Evolutionary conservation across 2,888 invertebrate genomes (phyloP), one percentile per base, ranked within the genome.

Genomic region (Calephelis perditalis): DNA sequence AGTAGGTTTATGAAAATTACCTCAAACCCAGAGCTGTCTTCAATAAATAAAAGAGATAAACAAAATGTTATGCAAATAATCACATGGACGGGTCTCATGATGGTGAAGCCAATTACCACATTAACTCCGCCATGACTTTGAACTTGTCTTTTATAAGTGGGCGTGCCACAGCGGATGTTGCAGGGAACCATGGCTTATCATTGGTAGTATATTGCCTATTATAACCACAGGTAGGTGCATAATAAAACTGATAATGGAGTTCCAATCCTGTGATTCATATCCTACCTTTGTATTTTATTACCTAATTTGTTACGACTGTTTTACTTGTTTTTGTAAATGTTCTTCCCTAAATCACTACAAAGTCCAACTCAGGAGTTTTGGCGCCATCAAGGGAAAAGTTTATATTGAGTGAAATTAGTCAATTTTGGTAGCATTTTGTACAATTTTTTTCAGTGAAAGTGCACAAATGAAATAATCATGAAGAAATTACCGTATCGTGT

Each of bases 111-210:
- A 72, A 74, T 75, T 68, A 74, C 71, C 68, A 71, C 71, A 81
- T 78, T 81, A 81, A 71, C 70, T 76, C 69, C 64, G 62, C 79
- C 81, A 77, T 86, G 86, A 85, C 85, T 85, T 80, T 87, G 88
- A 89, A 88, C 86, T 87, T 89, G 80, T 69, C 67, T 82, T 83
- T 78, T 88, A 90, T 88, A 87, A 73, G 75, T 81, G 84, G 89
- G 89, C 85, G 89, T 87, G 87, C 86, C 74, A 66, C 60, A 62
- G 67, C 59, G 65, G 71, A 71, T 74, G 75, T 73, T 76, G 78
- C 79, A 84, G 80, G 77, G 79, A 81, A 82, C 82, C 75, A 81
- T 79, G 73, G 72, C 67, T 69, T 75, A 78, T 77, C 78, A 79
- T 80, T 74, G 62, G 60, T 61, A 59, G 64, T 47, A n/a, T 55